Conservation (phyloP, 2,113 vertebrate genomes). For the Hemiprocne comata region DNA sequence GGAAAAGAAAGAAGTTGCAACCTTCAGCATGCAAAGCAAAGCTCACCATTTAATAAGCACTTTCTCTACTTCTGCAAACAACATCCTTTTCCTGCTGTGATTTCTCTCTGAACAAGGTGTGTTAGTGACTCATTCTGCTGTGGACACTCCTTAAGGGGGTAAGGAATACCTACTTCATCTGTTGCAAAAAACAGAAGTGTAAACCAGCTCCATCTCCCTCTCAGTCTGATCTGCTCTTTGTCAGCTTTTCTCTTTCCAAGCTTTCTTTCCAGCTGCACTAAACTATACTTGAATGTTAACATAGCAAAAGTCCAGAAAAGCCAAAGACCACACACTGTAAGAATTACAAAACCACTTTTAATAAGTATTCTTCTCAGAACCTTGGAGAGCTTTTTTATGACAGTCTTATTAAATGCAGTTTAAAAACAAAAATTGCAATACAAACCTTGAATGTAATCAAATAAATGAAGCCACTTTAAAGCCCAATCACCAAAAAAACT, state of each 20-base stretch:
- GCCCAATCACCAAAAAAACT: background rate
- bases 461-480: background rate
- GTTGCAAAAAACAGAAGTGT: background rate
- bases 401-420: background rate
- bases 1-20: background rate
- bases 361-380: background rate
- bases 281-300: background rate
- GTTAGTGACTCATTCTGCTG: background rate
- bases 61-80: background rate
- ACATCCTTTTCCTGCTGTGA: background rate
- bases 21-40: background rate
- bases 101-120: background rate
- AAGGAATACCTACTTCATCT: background rate
- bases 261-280: background rate
- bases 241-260: background rate
- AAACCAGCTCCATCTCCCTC: background rate
- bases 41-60: background rate
- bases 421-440: background rate
- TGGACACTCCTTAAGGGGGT: background rate
- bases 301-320: background rate
- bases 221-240: background rate
- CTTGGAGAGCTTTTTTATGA: background rate
- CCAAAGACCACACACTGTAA: background rate
- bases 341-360: background rate
- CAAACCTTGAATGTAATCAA: background rate